Percentiles rank a stretch among this genome's conserved stretches.
Evolutionary conservation across 1,140 invertebrate species (phyloP).

Genomic region (Globodera ellingtonae): DNA sequence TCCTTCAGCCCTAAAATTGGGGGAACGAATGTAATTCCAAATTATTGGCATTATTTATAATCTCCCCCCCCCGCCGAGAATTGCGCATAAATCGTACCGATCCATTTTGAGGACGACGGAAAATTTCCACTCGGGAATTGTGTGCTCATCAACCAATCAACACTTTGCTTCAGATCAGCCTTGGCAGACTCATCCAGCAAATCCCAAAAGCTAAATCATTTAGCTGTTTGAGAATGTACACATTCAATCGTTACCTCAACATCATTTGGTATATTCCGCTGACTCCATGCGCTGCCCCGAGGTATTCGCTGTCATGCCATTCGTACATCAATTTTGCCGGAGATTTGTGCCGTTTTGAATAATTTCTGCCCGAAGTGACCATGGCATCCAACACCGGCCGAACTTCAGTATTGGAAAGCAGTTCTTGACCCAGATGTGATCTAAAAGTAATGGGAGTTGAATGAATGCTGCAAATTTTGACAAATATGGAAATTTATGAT

Average conservation of each 20-base stretch:
- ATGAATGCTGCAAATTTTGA: neutral
- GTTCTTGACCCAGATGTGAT: slow-evolving; percentile 33
- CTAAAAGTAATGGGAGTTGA: slow-evolving; percentile 33
- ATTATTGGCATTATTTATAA: neutral
- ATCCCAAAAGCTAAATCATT: slow-evolving; percentile 47
- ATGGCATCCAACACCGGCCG: slow-evolving; percentile 38
- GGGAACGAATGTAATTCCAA: neutral
- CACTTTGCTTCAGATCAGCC: slow-evolving; percentile 40
- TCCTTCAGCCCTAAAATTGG: neutral
- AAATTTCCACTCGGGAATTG: slow-evolving; percentile 80
- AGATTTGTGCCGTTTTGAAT: slow-evolving; percentile 31
- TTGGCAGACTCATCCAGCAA: slow-evolving; percentile 30
- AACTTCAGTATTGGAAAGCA: slow-evolving; percentile 40
- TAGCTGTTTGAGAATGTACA: slow-evolving; percentile 7
- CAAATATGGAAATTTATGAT: neutral
- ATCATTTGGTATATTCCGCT: slow-evolving; percentile 54
- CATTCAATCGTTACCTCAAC: slow-evolving; percentile 32
- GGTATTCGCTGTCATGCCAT: slow-evolving; percentile 56
- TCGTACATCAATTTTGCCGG: slow-evolving; percentile 52
- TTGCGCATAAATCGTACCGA: slow-evolving; percentile 49
- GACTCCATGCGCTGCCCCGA: slow-evolving; percentile 59
- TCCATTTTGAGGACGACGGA: slow-evolving; percentile 78
- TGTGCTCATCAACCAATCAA: slow-evolving; percentile 73
- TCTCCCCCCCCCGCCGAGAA: neutral
- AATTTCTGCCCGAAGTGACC: slow-evolving; percentile 38